Evolutionary conservation across 2,113 vertebrate genomes (phyloP).

Genomic region (Lasiurus cinereus): DNA sequence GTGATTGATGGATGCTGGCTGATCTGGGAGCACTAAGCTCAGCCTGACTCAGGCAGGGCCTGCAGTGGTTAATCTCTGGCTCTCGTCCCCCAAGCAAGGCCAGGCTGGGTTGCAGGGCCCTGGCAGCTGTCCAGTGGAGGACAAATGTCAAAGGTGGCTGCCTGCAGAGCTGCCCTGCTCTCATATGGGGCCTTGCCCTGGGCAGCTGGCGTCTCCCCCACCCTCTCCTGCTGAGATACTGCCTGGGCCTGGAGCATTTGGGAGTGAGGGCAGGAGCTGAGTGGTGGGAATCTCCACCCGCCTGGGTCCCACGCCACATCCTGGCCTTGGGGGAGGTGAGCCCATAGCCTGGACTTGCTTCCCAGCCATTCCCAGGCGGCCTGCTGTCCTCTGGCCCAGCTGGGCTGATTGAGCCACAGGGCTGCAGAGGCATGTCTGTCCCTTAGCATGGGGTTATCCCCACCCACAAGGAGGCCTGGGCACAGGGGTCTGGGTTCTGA

Average conservation of each 20-base stretch:
- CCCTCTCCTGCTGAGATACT: background rate
- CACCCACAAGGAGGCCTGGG: background rate
- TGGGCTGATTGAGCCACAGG: background rate
- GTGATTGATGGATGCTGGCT: background rate
- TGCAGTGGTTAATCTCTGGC: background rate
- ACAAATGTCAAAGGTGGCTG: slow-evolving; percentile 51
- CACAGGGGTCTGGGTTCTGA: background rate
- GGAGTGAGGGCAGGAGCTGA: slow-evolving; percentile 43
- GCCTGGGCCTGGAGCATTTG: slow-evolving; percentile 45
- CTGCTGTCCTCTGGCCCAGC: slow-evolving; percentile 54
- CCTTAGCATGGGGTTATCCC: background rate
- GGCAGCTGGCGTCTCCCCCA: slow-evolving; percentile 40
- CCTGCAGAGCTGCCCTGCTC: background rate
- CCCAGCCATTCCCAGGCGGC: slow-evolving; percentile 75
- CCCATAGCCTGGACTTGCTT: slow-evolving; percentile 58
- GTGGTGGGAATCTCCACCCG: slow-evolving; percentile 72
- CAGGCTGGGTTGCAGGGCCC: background rate
- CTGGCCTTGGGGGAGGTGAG: slow-evolving; percentile 77
- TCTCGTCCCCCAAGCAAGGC: background rate
- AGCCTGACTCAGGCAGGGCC: background rate
- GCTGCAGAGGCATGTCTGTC: slow-evolving; percentile 27
- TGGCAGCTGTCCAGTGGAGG: slow-evolving; percentile 59
- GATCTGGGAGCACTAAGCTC: too few species aligned
- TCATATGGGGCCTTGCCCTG: background rate
- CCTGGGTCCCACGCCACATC: slow-evolving; percentile 80